Base-by-base conservation (phyloP, 53 echinoderm and acorn worm species). In the Arbacia lixula region DNA sequence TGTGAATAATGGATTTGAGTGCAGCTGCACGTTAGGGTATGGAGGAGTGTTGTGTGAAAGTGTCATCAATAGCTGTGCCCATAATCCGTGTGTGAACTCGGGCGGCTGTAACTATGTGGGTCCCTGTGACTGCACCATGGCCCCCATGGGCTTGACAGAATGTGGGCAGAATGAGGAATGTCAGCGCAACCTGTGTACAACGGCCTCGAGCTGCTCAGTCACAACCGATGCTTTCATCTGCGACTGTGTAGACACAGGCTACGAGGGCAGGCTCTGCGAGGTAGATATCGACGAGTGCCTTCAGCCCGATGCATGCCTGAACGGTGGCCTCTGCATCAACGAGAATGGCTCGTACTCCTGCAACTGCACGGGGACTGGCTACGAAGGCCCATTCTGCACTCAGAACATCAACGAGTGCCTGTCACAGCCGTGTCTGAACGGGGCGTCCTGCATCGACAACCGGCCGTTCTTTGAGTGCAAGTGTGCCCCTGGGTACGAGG, bases 351-450 rank as follows among this genome's bases (percentile, higher is more conserved):
- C 75, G 6, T 91, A 86, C 67, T 54, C 77, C 36, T 92, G 98
- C 68, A 72, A 90, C 62, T 94, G 98, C 68, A 71, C 80, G 1
- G 83, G 78, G 36, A 93, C 90, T 12, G 98, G 98, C 14, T 94
- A 69, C 69, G 89, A 58, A 1, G 98, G 94, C 12, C 12, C 16
- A 2, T 84, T 58, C 74, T 98, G 98, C 49, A 88, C 86, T 0
- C 62, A 83, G 57, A 92, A 94, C 55, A 92, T 94, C 30, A 55
- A 98, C 27, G 94, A 98, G 46, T 98, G 98, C 31, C 31, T 72
- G 4, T 29, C 87, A 1, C 30, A 41, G 20, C 89, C 92, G 0
- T 99, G 99, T 49, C 68, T 85, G 69, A 88, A 92, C 41, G 90
- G 92, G 20, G 93, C 88, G 0, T 66, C 67, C 12, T 99, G 99